Evolutionary conservation across 2,797 vertebrate genomes (phyloP).

Genomic region (Remorina albescens): DNA sequence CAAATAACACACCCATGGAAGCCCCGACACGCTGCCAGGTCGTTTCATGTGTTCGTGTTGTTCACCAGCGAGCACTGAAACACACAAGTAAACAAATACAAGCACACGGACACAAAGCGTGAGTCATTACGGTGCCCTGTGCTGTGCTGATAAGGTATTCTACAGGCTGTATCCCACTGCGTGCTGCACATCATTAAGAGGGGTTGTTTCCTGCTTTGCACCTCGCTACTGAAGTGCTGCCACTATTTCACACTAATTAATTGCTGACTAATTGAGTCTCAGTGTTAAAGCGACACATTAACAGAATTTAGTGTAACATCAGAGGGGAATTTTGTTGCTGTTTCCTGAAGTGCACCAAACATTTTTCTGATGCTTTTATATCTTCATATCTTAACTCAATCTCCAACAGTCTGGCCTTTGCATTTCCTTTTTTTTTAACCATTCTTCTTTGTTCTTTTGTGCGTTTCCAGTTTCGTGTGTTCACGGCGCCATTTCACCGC

Average conservation of each 20-base stretch:
- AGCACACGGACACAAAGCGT: slow-evolving; percentile 30
- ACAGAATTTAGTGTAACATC: background rate
- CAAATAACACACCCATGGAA: slow-evolving; percentile 51
- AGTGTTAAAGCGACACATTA: slow-evolving; percentile 4
- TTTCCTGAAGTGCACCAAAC: background rate
- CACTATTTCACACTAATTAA: slow-evolving; percentile 43
- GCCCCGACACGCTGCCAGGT: slow-evolving; percentile 14
- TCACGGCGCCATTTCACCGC: slow-evolving; percentile 97
- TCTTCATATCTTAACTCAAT: background rate
- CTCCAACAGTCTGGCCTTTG: background rate
- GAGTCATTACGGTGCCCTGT: slow-evolving; percentile 58
- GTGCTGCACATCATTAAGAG: slow-evolving; percentile 45
- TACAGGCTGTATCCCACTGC: slow-evolving; percentile 30
- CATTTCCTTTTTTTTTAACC: slow-evolving; percentile 86
- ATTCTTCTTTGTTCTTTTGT: slow-evolving; percentile 76
- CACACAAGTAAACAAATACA: slow-evolving; percentile 33
- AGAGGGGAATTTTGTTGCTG: background rate
- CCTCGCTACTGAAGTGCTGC: slow-evolving; percentile 9
- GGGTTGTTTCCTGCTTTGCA: slow-evolving; percentile 27
- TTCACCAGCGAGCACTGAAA: background rate
- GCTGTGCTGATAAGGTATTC: slow-evolving; percentile 57
- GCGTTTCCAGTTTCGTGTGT: slow-evolving; percentile 91
- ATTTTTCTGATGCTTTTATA: background rate
- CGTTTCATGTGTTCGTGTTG: slow-evolving; percentile 4
- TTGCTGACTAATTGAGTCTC: slow-evolving; percentile 22